Evolutionary conservation across 2,888 invertebrate genomes (phyloP).

Genomic region (Reticulitermes lucifugus): DNA sequence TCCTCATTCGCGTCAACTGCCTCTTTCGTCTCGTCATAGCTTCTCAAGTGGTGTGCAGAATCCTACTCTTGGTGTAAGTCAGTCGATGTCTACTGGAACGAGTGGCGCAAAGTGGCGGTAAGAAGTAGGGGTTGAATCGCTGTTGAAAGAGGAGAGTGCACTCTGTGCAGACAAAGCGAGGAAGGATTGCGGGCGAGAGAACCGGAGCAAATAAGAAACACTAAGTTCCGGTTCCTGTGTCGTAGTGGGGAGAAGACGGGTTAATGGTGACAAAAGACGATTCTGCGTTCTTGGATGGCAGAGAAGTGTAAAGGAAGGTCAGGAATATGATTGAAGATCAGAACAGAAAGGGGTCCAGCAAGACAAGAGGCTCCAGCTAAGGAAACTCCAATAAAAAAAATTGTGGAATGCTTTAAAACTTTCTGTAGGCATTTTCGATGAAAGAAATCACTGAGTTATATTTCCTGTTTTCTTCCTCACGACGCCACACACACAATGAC

Average conservation of each 20-base stretch:
- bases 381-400: too few species aligned
- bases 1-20: too few species aligned
- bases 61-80: background rate
- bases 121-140: background rate
- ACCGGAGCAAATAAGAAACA: slow-evolving; percentile 6
- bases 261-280: slow-evolving; percentile 22
- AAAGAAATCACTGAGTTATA: too few species aligned
- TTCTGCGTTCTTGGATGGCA: background rate
- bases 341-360: background rate
- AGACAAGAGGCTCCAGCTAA: too few species aligned
- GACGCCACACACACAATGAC: too few species aligned
- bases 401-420: too few species aligned
- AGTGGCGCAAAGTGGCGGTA: background rate
- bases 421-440: too few species aligned
- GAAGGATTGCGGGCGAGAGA: slow-evolving; percentile 3
- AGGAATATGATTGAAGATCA: background rate
- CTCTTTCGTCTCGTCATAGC: too few species aligned
- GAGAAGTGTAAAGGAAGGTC: slow-evolving; percentile 13
- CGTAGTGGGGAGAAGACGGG: background rate
- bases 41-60: too few species aligned
- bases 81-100: background rate
- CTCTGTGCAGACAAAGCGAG: slow-evolving; percentile 5
- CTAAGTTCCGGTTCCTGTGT: background rate
- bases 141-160: background rate
- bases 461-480: too few species aligned